Evolutionary conservation across 2,888 invertebrate genomes (phyloP), one percentile per base, ranked within the genome.

Genomic region (Microchrysa polita): DNA sequence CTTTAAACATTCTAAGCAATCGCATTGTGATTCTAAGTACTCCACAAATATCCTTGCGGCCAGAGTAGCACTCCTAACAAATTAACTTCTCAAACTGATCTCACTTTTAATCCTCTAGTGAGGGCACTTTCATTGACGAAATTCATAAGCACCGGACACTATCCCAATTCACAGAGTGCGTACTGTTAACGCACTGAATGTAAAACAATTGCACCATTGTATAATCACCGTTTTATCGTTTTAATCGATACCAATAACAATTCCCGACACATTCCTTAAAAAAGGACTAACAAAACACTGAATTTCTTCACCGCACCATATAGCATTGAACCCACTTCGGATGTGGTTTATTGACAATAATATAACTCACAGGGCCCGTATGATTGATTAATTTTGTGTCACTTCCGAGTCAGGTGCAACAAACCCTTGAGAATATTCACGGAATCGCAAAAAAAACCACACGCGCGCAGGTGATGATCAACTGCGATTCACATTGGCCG

Each of bases 31-130:
- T 22, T 34, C 72, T 75, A 75, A 75, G 75, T 75, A 75, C 75
- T 75, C 75, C 75, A 75, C 74, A 72, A 75, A 42, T 55, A 55
- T 57, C 69, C 67, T 61, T 69, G 65, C 60, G 55, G 63, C 67
- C 59, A 7, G 27, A 34, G 48, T 67, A 57, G 40, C 34, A 22
- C 40, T n/a, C n/a, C n/a, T n/a, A n/a, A n/a, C n/a, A n/a, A n/a
- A n/a, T n/a, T 2, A 34, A 7, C 27, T 34, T 7, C 7, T 34
- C 27, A 34, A 34, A 7, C 7, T 34, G 27, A 7, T 34, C 27
- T 34, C 27, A 34, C 2, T 34, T 44, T 60, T 65, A 73, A 63
- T 40, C 74, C 67, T 74, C 65, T 55, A 60, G 67, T 14, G 40
- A 72, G 55, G 44, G 44, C 34, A 60, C 72, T 61, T 59, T 53